Evolutionary conservation across 2,113 vertebrate species (phyloP).

Genomic region (Bagarius yarrelli): DNA sequence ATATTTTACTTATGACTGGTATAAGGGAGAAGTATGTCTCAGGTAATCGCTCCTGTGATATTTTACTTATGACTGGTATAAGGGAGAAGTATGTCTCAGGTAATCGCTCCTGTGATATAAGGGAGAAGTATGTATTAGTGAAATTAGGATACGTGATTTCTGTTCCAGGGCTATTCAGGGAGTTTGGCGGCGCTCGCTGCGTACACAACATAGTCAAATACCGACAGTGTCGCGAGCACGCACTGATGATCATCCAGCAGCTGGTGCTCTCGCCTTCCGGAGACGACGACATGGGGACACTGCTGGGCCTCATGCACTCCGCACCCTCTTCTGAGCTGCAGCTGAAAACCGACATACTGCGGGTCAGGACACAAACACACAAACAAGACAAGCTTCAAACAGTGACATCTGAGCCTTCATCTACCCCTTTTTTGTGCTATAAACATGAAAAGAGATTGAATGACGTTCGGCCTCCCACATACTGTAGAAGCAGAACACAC

Average conservation of each 20-base stretch:
- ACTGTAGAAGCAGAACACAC: background rate
- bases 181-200: conserved; percentile 93
- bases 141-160: too few species aligned
- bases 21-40: too few species aligned
- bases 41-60: too few species aligned
- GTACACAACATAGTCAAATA: conserved; percentile 98
- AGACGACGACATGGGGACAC: conserved; percentile 98
- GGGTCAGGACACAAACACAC: conserved; percentile 68
- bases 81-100: too few species aligned
- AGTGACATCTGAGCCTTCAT: background rate
- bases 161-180: conserved; percentile 86
- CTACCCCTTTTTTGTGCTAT: background rate
- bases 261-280: conserved; percentile 91
- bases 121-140: too few species aligned
- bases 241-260: conserved; percentile 96
- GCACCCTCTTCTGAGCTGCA: conserved; percentile 88
- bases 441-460: background rate
- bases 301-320: conserved; percentile 95
- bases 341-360: conserved; percentile 92
- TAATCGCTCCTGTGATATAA: too few species aligned
- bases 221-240: conserved; percentile 90
- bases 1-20: too few species aligned
- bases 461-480: background rate
- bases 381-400: background rate
- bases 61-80: too few species aligned